Evolutionary conservation across 2,888 invertebrate species (phyloP).

Genomic region (Orchesellides sinensis): DNA sequence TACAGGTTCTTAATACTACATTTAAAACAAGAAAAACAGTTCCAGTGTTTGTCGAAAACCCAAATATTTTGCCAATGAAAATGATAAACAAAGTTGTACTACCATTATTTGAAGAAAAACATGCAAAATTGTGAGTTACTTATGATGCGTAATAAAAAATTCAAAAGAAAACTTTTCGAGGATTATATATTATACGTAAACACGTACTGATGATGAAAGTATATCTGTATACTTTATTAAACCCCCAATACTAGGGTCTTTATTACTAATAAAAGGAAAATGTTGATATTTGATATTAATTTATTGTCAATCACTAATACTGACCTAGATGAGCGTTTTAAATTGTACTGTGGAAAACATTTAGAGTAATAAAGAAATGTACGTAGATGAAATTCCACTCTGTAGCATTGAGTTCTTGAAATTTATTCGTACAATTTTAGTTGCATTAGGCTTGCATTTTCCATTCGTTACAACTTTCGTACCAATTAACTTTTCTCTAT

Average conservation of each 20-base stretch:
- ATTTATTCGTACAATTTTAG: too few relatives aligned
- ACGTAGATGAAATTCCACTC: slow-evolving; percentile 38
- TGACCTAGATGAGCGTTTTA: slow-evolving; percentile 38
- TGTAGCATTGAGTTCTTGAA: too few relatives aligned
- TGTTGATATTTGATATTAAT: slow-evolving; percentile 62
- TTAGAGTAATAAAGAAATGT: slow-evolving; percentile 52
- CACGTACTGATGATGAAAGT: too few relatives aligned
- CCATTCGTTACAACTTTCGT: too few relatives aligned
- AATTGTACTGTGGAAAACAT: slow-evolving; percentile 58
- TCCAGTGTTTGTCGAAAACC: slow-evolving; percentile 45
- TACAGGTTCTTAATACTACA: slow-evolving; percentile 31
- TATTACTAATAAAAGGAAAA: slow-evolving; percentile 29
- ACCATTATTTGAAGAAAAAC: slow-evolving; percentile 23
- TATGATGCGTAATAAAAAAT: neutral
- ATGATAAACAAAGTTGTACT: slow-evolving; percentile 48
- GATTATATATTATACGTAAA: too few relatives aligned
- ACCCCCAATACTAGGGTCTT: slow-evolving; percentile 7
- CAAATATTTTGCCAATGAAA: slow-evolving; percentile 64
- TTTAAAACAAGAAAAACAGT: slow-evolving; percentile 32
- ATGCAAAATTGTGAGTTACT: slow-evolving; percentile 53
- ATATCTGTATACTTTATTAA: slow-evolving; percentile 1
- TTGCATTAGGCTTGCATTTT: too few relatives aligned
- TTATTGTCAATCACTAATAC: slow-evolving; percentile 43
- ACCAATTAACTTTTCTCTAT: too few relatives aligned
- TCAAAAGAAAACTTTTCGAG: slow-evolving; percentile 1